Evolutionary conservation across 2,888 invertebrate genomes (phyloP), one percentile per base, ranked within the genome.

Genomic region (Isoperla grammatica): DNA sequence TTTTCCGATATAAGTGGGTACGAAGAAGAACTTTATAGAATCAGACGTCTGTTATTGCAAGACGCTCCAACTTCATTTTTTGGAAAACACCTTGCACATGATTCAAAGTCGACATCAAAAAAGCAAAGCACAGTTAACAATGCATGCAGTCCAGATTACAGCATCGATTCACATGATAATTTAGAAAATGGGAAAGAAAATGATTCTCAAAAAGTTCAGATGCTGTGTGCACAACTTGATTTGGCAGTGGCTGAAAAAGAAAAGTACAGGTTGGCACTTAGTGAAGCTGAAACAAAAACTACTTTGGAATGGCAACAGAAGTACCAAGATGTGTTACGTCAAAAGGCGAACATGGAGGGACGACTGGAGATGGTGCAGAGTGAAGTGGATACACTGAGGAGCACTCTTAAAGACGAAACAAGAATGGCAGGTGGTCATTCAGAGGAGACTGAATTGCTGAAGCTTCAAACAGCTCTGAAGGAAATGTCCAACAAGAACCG

Each of bases 1-100:
- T 59, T 64, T 15, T 65, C 65, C 13, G 63, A 62, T 39, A 62
- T 64, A 1, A 65, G 64, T 56, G 65, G 64, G 1, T 63, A 64
- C 49, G 65, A 64, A 56, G 65, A 65, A 58, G 65, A 65, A 60
- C 57, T 65, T 60, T 65, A 57, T 50, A 53, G 64, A 22, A 65
- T 65, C 13, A 54, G 56, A 23, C 54, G 61, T 11, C 49, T 65
- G 13, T 37, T 65, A 20, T 54, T 63, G n/a, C 54, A 59, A 22
- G 61, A 63, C 43, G n/a, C 56, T 2, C 13, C 42, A 6, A 40
- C 35, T 29, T 57, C 61, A 40, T 46, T 13, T 40, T 40, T 60
- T 8, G 59, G 15, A 11, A 50, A 22, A 45, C 42, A 37, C 6
- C 5, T 53, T 1, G 20, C 17, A 17, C 15, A 45, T 4, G 15